These are phyloP conservation scores for Thera britannica DNA, from an alignment of 2,888 invertebrate species.

Conservation along the genomic window DNA sequence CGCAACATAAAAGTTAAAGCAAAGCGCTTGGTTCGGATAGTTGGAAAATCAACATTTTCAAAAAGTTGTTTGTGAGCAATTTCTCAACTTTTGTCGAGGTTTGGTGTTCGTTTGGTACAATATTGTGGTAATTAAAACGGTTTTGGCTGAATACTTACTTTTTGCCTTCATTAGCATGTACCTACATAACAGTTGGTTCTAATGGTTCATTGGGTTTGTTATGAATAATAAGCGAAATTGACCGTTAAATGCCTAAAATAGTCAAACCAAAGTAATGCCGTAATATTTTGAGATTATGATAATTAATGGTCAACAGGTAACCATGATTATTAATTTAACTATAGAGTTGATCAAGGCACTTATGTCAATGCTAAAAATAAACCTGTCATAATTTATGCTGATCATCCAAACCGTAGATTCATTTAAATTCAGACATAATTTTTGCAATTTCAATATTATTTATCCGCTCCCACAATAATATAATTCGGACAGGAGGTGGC, in stretches of 20 bases:
- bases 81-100: not conserved
- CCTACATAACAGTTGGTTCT: slow-evolving; percentile 17
- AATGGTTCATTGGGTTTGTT: slow-evolving; percentile 15
- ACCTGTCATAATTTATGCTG: too few species aligned
- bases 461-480: too few species aligned
- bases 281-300: slow-evolving; percentile 6
- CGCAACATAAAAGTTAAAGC: too few species aligned
- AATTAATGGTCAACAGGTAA: not conserved
- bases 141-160: slow-evolving; percentile 17
- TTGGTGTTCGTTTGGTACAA: not conserved
- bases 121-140: slow-evolving; percentile 14
- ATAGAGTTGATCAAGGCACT: not conserved
- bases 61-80: not conserved
- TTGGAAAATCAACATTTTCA: too few species aligned
- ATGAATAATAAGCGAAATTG: slow-evolving; percentile 12
- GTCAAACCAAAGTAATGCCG: not conserved
- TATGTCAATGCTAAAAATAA: too few species aligned
- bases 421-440: not conserved
- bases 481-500: too few species aligned
- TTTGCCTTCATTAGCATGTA: slow-evolving; percentile 24
- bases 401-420: not conserved
- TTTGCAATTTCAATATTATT: too few species aligned
- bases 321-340: not conserved
- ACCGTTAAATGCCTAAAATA: slow-evolving; percentile 15
- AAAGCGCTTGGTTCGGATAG: too few species aligned